phyloP scores from a whole-genome alignment of 1,140 invertebrate species.

The Polyergus mexicanus region DNA sequence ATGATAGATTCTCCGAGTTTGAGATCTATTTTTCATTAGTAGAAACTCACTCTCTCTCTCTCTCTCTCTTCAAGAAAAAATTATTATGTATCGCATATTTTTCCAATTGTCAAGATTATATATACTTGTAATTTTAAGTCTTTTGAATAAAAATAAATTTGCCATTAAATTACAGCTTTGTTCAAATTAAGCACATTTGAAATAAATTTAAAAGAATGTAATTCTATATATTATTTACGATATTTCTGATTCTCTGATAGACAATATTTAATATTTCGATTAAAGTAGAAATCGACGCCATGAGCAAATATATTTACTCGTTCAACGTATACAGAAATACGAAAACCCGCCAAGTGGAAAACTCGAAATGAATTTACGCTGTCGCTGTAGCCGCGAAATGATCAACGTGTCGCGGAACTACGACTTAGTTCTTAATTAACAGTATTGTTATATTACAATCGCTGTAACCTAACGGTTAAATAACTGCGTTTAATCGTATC shows the following conservation, averaged over 20 bases:
- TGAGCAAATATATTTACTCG: background rate
- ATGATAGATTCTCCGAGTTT: background rate
- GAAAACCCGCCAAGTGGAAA: background rate
- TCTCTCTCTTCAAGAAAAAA: background rate
- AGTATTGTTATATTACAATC: background rate
- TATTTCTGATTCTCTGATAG: background rate
- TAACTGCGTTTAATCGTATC: background rate
- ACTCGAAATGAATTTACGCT: slow-evolving; percentile 27
- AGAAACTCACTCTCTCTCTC: no score
- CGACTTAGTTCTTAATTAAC: slow-evolving; percentile 3
- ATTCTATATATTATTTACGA: no score
- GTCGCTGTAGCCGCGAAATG: background rate
- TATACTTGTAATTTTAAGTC: background rate
- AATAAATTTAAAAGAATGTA: background rate
- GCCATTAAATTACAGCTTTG: background rate
- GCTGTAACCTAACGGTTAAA: slow-evolving; percentile 15
- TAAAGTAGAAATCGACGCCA: background rate
- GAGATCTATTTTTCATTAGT: background rate
- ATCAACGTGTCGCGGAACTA: slow-evolving; percentile 7
- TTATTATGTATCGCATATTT: background rate
- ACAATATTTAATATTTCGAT: background rate
- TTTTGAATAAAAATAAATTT: background rate
- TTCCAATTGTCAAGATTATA: background rate
- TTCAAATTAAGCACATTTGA: background rate
- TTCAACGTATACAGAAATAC: background rate